Evolutionary conservation across 37 sponge, comb jelly and placozoan genomes (phyloP).

Genomic region (Oopsacas minuta): DNA sequence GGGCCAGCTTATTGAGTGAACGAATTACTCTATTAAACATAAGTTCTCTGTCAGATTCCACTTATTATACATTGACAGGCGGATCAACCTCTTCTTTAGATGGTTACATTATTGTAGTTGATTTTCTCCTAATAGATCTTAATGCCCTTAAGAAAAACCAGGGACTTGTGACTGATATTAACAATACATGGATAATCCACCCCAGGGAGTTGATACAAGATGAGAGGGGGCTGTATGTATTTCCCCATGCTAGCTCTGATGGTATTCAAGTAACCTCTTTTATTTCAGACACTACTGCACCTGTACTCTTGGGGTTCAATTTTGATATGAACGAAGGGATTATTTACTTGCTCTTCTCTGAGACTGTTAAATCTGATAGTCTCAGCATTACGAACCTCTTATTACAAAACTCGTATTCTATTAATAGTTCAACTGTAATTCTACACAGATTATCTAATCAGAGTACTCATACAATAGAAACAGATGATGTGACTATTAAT

Average conservation of each 20-base stretch:
- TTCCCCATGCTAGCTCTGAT: not conserved
- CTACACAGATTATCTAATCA: not conserved
- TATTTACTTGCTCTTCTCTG: slow-evolving; percentile 57
- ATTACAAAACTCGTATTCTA: slow-evolving; percentile 18
- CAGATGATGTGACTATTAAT: slow-evolving; percentile 25
- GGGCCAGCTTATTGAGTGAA: not conserved
- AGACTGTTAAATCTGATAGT: slow-evolving; percentile 47
- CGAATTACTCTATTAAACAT: slow-evolving; percentile 9
- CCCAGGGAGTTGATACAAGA: not conserved
- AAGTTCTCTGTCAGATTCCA: not conserved
- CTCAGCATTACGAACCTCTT: slow-evolving; percentile 35
- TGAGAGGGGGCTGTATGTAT: not conserved
- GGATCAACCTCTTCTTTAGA: not conserved
- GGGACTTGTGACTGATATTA: not conserved
- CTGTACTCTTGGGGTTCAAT: slow-evolving; percentile 36
- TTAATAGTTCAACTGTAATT: not conserved
- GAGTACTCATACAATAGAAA: not conserved
- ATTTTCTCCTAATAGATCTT: not conserved
- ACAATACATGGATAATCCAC: not conserved
- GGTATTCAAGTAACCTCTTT: slow-evolving; percentile 25
- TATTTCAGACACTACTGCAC: slow-evolving; percentile 38
- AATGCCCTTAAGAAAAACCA: not conserved
- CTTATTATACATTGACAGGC: slow-evolving; percentile 46
- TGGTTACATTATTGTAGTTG: not conserved
- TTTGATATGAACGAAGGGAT: slow-evolving; percentile 65